phyloP scores from a whole-genome alignment of 2,888 invertebrate genomes.

The Argyresthia albistria region DNA sequence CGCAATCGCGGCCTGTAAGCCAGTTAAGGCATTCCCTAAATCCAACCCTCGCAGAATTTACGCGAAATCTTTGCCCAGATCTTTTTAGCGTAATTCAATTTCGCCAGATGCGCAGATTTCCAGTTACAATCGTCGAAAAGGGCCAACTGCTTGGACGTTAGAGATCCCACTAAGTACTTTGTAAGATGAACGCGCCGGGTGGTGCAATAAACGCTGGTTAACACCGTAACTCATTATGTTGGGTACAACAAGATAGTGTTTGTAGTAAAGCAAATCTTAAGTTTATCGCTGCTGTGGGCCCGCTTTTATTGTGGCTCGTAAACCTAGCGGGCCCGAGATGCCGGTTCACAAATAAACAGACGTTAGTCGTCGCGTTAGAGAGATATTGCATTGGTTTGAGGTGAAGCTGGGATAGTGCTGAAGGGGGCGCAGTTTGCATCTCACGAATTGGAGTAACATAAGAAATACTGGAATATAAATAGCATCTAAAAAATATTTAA shows the following conservation, averaged over 20 bases:
- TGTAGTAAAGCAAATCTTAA: slow-evolving; percentile 3
- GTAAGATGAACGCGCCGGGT: not conserved
- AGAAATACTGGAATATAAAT: too few relatives aligned
- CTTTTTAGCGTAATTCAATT: slow-evolving; percentile 61
- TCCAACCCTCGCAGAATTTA: slow-evolving; percentile 37
- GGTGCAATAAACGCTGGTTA: slow-evolving; percentile 1
- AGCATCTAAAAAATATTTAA: too few relatives aligned
- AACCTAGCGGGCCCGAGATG: slow-evolving; percentile 17
- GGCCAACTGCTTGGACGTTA: not conserved
- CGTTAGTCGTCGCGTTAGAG: slow-evolving; percentile 12
- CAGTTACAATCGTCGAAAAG: slow-evolving; percentile 14
- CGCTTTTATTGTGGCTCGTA: slow-evolving; percentile 1
- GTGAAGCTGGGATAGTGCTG: not conserved
- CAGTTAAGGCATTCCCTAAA: slow-evolving; percentile 51
- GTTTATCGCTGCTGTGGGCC: slow-evolving; percentile 2
- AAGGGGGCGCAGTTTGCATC: too few relatives aligned
- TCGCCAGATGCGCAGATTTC: slow-evolving; percentile 39
- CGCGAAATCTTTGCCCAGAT: slow-evolving; percentile 45
- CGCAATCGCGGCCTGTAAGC: slow-evolving; percentile 52
- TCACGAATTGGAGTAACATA: too few relatives aligned
- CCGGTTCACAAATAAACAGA: slow-evolving; percentile 32
- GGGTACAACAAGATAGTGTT: not conserved
- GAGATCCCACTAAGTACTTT: not conserved
- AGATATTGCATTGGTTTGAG: not conserved
- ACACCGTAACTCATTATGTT: slow-evolving; percentile 1